These are phyloP conservation scores for Teinopalpus imperialis DNA, from an alignment of 2,888 invertebrate species.

Conservation along the genomic window DNA sequence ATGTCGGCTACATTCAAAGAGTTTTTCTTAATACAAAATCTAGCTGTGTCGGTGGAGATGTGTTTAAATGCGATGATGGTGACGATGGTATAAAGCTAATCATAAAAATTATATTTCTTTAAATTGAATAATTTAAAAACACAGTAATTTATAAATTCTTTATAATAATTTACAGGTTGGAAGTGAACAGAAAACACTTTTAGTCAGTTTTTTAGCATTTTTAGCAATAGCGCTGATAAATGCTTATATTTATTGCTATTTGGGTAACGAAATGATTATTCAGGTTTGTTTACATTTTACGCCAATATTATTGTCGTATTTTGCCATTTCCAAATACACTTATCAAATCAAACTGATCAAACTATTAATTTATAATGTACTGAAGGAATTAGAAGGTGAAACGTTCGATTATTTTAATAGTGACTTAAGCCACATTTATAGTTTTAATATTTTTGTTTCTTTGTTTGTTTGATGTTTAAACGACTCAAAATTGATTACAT, in stretches of 20 bases:
- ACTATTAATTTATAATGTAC: no score
- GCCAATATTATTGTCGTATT: no score
- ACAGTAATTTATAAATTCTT: neutral
- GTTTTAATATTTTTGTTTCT: no score
- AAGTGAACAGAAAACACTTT: conserved; percentile 43
- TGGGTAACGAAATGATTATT: conserved; percentile 60
- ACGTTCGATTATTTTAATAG: no score
- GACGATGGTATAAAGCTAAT: conserved; percentile 46
- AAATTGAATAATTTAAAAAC: neutral
- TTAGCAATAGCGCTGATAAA: conserved; percentile 54
- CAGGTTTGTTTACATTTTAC: conserved; percentile 48
- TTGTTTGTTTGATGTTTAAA: no score
- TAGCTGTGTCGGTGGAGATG: conserved; percentile 60
- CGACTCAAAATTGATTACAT: no score
- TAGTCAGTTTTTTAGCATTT: no score
- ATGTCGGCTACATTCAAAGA: conserved; percentile 55
- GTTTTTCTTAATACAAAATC: conserved; percentile 64
- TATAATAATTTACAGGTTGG: conserved; percentile 46
- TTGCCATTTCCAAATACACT: no score
- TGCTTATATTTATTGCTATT: conserved; percentile 62
- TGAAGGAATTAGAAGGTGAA: no score
- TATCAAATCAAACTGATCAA: no score
- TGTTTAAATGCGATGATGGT: conserved; percentile 66
- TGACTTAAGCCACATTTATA: no score
- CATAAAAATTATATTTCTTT: neutral